Percentiles rank a stretch among this genome's conserved stretches.
Evolutionary conservation across 64 coral and sea anemone species (phyloP).

Genomic region (Orbicella faveolata): DNA sequence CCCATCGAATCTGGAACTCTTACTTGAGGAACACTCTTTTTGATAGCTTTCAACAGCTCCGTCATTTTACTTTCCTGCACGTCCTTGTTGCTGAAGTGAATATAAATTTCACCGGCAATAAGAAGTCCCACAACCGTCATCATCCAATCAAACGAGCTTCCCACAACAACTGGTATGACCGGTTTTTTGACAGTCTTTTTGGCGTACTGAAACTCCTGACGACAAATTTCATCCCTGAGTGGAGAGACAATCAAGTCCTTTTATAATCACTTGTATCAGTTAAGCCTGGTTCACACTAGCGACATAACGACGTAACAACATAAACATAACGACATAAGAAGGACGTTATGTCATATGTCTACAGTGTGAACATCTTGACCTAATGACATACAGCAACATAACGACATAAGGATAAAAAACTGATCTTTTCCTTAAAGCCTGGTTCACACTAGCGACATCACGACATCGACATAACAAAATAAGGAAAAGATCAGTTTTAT

Average conservation of each 20-base stretch:
- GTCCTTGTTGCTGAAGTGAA: constrained; percentile 86
- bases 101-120: constrained; percentile 95
- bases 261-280: too few relatives aligned
- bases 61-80: constrained; percentile 76
- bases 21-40: constrained; percentile 64
- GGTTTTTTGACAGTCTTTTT: constrained; percentile 90
- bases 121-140: constrained; percentile 93
- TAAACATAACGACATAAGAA: too few relatives aligned
- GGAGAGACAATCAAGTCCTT: background rate
- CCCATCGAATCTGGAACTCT: background rate
- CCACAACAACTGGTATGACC: constrained; percentile 86
- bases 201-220: constrained; percentile 91
- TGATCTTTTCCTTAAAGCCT: too few relatives aligned
- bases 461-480: too few relatives aligned
- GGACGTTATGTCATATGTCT: too few relatives aligned
- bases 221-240: constrained; percentile 82
- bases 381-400: too few relatives aligned
- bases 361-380: too few relatives aligned
- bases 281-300: too few relatives aligned
- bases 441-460: too few relatives aligned
- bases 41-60: constrained; percentile 71
- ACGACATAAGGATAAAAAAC: too few relatives aligned
- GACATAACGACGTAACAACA: too few relatives aligned
- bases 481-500: too few relatives aligned
- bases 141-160: constrained; percentile 89